phyloP scores from a whole-genome alignment of 2,888 invertebrate species.

The Cephus pygmeus region DNA sequence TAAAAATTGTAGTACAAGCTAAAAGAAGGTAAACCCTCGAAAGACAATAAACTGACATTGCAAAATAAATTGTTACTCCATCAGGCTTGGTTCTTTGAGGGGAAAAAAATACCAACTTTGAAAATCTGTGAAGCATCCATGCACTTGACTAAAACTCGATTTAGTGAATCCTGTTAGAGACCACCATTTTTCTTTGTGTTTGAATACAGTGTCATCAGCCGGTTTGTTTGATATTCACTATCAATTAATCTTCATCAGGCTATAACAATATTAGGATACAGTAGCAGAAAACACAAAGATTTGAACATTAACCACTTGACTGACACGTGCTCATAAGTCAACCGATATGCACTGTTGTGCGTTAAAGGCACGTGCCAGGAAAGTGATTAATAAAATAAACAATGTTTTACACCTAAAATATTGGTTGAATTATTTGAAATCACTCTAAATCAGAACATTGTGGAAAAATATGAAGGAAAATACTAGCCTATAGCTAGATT shows the following conservation, averaged over 20 bases:
- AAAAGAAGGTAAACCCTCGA: background rate
- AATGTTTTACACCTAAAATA: background rate
- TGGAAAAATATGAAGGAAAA: background rate
- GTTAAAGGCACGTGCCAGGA: too few relatives aligned
- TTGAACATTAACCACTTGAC: background rate
- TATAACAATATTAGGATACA: background rate
- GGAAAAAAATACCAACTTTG: background rate
- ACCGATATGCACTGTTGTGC: too few relatives aligned
- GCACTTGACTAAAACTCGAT: too few relatives aligned
- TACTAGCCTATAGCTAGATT: background rate
- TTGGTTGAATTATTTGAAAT: background rate
- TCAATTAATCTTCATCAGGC: background rate
- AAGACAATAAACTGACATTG: background rate
- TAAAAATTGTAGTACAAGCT: background rate
- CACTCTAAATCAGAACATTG: background rate
- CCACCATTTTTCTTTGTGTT: background rate
- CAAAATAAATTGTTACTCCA: background rate
- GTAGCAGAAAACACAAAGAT: background rate
- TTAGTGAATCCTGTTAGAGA: too few relatives aligned
- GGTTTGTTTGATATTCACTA: background rate
- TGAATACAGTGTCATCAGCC: background rate
- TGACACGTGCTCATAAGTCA: too few relatives aligned
- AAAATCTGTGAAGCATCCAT: background rate
- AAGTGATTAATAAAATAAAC: background rate
- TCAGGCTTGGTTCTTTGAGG: background rate